phyloP scores from a whole-genome alignment of 2,797 vertebrate species.

The Vireo griseus region DNA sequence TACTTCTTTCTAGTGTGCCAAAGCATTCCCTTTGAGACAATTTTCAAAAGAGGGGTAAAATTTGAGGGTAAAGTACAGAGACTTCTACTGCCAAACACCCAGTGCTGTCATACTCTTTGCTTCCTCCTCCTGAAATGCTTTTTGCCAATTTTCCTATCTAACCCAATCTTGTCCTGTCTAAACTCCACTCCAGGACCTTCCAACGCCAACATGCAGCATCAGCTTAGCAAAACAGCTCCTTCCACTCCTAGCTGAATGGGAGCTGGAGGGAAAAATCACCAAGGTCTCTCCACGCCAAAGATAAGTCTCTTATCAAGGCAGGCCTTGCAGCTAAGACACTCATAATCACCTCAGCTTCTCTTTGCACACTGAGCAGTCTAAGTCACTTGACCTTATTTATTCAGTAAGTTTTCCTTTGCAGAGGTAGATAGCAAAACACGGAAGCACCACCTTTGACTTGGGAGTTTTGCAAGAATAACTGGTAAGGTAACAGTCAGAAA shows the following conservation, averaged over 20 bases:
- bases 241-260: neutral
- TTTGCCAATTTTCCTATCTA: neutral
- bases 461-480: neutral
- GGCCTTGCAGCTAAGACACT: neutral
- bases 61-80: neutral
- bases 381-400: neutral
- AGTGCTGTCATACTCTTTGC: neutral
- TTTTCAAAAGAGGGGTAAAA: neutral
- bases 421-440: neutral
- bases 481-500: neutral
- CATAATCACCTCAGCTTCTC: neutral
- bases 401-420: neutral
- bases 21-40: neutral
- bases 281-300: neutral
- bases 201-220: neutral
- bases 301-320: neutral
- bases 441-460: neutral
- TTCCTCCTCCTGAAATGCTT: neutral
- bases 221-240: neutral
- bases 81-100: neutral
- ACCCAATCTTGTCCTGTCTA: accelerated
- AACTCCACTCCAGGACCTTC: neutral
- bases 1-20: neutral
- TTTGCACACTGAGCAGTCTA: neutral
- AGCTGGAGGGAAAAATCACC: neutral